Evolutionary conservation across 2,888 invertebrate species (phyloP), one percentile per base, ranked within the genome.

Genomic region (Marasmarcha lunaedactyla): DNA sequence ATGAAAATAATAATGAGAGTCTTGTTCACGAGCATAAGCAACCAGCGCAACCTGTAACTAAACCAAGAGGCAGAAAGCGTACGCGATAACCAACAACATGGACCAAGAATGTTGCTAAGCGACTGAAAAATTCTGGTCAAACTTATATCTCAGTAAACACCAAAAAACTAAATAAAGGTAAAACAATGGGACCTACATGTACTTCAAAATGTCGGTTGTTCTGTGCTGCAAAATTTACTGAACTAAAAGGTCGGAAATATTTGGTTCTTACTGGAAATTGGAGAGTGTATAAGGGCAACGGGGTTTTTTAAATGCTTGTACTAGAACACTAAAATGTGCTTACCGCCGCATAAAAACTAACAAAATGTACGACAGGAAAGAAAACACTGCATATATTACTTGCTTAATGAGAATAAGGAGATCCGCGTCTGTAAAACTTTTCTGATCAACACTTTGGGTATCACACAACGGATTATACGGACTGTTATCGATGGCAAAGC

Each of bases 101-200:
- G 42, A 42, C 38, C 38, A 42, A 37, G 39, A 42, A 39, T 39
- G 36, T 37, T 39, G 39, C 42, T 15, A 42, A 42, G 39, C 14
- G n/a, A 42, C 36, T 42, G 33, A 42, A 39, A 39, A 42, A 42
- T 13, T 36, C 14, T 39, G 35, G 39, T 34, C 34, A 35, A 35
- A 20, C 35, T 2, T 41, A 41, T 41, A 37, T 41, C 41, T 41
- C 41, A 41, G n/a, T 35, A 27, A 37, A 41, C 6, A 15, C 41
- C 27, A 38, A 38, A 37, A 37, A 41, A 41, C 14, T 35, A 34
- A 27, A 11, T 37, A 37, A 41, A 41, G 30, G 38, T 41, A 44
- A 39, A 40, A 44, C 4, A 44, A 44, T 42, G 36, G 42, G 42
- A 39, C 42, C 42, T 45, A 37, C 44, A 40, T 45, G 44, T 42